Conservation (phyloP, 2,797 vertebrate species). For the Tangara arthus region DNA sequence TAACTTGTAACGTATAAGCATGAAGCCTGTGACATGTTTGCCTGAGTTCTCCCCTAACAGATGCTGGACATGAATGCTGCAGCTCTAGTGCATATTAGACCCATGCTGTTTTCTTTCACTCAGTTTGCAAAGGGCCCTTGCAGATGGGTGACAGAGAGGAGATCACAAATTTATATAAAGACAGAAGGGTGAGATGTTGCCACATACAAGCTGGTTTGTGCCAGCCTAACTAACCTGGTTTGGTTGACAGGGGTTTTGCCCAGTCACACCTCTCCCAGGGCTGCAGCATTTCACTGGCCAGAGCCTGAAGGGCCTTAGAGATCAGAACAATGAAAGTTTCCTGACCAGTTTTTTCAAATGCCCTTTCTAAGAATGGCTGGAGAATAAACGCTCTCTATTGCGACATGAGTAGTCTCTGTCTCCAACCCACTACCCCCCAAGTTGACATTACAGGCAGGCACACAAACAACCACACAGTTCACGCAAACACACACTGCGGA, state of each 20-base stretch:
- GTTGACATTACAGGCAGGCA: background rate
- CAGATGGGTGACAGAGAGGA: background rate
- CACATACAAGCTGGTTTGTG: background rate
- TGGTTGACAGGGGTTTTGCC: background rate
- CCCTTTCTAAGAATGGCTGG: background rate
- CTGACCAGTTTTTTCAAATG: background rate
- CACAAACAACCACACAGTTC: background rate
- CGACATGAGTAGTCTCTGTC: background rate
- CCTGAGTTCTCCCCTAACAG: background rate
- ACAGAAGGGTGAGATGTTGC: background rate
- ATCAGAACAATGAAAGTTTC: background rate
- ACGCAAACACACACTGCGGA: background rate
- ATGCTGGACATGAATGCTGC: background rate
- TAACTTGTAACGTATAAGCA: background rate
- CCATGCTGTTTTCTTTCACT: background rate
- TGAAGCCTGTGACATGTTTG: background rate
- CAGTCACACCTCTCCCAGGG: background rate
- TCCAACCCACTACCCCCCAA: background rate
- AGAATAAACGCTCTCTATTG: background rate
- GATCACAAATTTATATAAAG: background rate
- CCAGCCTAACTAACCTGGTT: background rate
- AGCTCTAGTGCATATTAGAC: background rate
- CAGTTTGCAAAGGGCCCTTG: background rate
- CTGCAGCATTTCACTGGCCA: background rate
- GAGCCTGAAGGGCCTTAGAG: background rate